Percentiles rank a stretch among this genome's conserved stretches.
Evolutionary conservation across 2,888 invertebrate genomes (phyloP).

Genomic region (Portevinia maculata): DNA sequence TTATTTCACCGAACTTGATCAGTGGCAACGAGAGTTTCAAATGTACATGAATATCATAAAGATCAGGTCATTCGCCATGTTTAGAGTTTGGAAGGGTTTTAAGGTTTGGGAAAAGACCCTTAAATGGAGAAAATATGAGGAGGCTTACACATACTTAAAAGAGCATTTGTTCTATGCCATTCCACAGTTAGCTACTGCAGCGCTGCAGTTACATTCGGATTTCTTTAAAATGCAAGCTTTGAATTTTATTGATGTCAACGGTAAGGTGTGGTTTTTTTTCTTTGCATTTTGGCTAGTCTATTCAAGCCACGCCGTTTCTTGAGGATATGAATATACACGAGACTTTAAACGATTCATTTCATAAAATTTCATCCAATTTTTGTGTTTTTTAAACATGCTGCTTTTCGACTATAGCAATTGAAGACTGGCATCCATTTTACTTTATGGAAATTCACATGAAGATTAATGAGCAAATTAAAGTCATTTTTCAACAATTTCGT

Average conservation of each 20-base stretch:
- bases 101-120: conserved; percentile 91
- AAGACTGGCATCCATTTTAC: conserved; percentile 86
- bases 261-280: too few species aligned
- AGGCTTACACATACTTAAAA: conserved; percentile 85
- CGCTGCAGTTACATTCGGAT: conserved; percentile 88
- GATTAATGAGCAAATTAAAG: conserved; percentile 79
- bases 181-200: conserved; percentile 87
- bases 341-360: too few species aligned
- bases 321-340: too few species aligned
- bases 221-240: conserved; percentile 86
- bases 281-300: too few species aligned
- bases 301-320: too few species aligned
- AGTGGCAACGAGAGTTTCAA: conserved; percentile 93
- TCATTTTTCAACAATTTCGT: conserved; percentile 83
- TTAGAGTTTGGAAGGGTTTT: conserved; percentile 91
- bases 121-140: conserved; percentile 86
- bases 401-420: conserved; percentile 78
- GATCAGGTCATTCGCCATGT: conserved; percentile 88
- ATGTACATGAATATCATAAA: conserved; percentile 90
- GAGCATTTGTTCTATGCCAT: conserved; percentile 90
- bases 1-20: conserved; percentile 89
- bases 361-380: too few species aligned
- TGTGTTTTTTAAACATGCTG: not conserved
- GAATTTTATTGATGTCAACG: conserved; percentile 86
- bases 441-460: conserved; percentile 87